Evolutionary conservation across 2,888 invertebrate genomes (phyloP).

Genomic region (Crossocerus cetratus): DNA sequence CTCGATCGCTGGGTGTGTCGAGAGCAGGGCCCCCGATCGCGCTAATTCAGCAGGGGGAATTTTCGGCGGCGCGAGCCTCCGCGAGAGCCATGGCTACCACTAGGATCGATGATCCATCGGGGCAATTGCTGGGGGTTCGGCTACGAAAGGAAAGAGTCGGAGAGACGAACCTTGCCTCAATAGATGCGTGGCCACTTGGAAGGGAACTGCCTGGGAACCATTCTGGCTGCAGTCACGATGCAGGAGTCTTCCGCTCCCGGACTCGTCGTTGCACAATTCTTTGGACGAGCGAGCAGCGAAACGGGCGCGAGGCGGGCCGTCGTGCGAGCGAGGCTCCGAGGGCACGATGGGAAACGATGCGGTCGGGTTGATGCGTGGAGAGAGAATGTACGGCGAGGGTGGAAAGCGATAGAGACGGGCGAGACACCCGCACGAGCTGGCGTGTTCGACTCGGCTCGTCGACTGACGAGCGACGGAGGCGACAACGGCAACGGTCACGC

Average conservation of each 20-base stretch:
- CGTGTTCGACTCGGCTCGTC: constrained; percentile 53
- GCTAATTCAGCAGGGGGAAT: neutral
- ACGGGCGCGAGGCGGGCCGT: neutral
- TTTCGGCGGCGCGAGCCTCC: neutral
- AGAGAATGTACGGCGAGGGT: constrained; percentile 30
- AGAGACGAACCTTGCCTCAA: constrained; percentile 44
- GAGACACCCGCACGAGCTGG: constrained; percentile 36
- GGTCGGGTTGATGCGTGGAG: constrained; percentile 7
- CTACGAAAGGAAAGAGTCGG: neutral
- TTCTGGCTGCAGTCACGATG: constrained; percentile 27
- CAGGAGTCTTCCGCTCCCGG: neutral
- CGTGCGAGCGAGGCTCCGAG: neutral
- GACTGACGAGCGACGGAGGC: constrained; percentile 41
- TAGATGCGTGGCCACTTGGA: constrained; percentile 38
- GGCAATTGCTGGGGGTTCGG: neutral
- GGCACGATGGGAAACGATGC: constrained; percentile 1
- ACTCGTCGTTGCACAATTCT: neutral
- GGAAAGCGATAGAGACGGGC: constrained; percentile 7
- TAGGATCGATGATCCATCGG: neutral
- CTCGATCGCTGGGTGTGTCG: constrained; percentile 18
- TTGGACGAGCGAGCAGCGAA: neutral
- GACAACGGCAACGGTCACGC: constrained; percentile 11
- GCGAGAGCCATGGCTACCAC: neutral
- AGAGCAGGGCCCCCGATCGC: neutral
- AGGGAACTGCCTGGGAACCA: constrained; percentile 34